Evolutionary conservation across 2,113 vertebrate genomes (phyloP).

Genomic region (Mustela lutreola): DNA sequence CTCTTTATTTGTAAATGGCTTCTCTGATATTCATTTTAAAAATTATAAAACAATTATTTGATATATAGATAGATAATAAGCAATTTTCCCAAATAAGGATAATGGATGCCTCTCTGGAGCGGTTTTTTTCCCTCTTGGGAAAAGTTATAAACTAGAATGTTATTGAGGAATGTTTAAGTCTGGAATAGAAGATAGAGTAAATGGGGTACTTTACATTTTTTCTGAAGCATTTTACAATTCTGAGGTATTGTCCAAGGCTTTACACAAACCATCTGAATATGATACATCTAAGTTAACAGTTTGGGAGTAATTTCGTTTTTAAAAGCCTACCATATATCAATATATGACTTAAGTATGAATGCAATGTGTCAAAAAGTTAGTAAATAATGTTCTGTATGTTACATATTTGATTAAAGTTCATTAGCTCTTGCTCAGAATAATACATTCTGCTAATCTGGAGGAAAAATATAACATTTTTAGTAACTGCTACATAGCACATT

Average conservation of each 20-base stretch:
- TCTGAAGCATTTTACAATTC: not conserved
- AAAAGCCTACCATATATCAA: not conserved
- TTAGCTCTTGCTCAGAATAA: not conserved
- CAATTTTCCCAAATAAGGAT: not conserved
- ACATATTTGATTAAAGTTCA: not conserved
- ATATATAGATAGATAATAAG: not conserved
- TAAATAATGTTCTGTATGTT: not conserved
- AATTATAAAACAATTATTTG: not conserved
- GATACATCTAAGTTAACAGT: not conserved
- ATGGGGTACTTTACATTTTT: not conserved
- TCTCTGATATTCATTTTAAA: constrained; percentile 5
- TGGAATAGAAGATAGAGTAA: not conserved
- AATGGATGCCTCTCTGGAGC: not conserved
- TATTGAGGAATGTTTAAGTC: not conserved
- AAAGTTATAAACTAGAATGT: not conserved
- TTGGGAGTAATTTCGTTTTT: not conserved
- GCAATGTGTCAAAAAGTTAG: not conserved
- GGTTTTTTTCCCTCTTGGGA: not conserved
- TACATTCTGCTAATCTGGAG: not conserved
- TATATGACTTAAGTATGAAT: not conserved
- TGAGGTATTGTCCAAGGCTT: not conserved
- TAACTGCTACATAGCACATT: not conserved
- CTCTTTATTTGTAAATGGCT: not conserved
- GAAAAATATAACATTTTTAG: not conserved
- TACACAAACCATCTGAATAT: not conserved